Conservation (phyloP, 2,888 invertebrate genomes). For the Eucera pruinosa region DNA sequence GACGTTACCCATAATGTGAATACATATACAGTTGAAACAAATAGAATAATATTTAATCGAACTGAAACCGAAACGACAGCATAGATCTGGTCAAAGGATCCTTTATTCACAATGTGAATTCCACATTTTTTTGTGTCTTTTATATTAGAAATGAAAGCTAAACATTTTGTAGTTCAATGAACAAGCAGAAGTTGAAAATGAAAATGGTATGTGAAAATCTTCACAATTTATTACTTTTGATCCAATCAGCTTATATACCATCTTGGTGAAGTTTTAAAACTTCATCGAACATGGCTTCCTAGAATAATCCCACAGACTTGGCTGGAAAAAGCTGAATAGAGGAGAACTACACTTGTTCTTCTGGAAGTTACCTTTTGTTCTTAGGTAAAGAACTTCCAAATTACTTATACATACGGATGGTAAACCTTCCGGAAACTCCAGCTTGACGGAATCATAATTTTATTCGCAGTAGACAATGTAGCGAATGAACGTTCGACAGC, state of each 20-base stretch:
- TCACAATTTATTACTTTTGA: conserved; percentile 68
- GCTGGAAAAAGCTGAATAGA: conserved; percentile 17
- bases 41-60: too few relatives aligned
- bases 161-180: too few relatives aligned
- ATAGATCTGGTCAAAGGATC: too few relatives aligned
- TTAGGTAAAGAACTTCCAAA: conserved; percentile 47
- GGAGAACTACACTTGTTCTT: conserved; percentile 38
- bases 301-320: conserved; percentile 12
- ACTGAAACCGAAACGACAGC: too few relatives aligned
- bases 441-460: conserved; percentile 44
- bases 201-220: too few relatives aligned
- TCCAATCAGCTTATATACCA: conserved; percentile 32
- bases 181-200: too few relatives aligned
- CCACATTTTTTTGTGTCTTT: too few relatives aligned
- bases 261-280: conserved; percentile 36
- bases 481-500: conserved; percentile 5
- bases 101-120: too few relatives aligned
- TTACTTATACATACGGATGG: conserved; percentile 63
- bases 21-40: too few relatives aligned
- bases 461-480: conserved; percentile 2
- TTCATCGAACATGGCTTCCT: conserved; percentile 23
- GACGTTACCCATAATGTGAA: too few relatives aligned
- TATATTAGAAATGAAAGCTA: too few relatives aligned
- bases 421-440: conserved; percentile 40
- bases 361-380: conserved; percentile 48